A percentile compares a stretch with the other conserved stretches of the same genome.
Evolutionary conservation across 2,888 invertebrate species (phyloP).

Genomic region (Limnephilus rhombicus): DNA sequence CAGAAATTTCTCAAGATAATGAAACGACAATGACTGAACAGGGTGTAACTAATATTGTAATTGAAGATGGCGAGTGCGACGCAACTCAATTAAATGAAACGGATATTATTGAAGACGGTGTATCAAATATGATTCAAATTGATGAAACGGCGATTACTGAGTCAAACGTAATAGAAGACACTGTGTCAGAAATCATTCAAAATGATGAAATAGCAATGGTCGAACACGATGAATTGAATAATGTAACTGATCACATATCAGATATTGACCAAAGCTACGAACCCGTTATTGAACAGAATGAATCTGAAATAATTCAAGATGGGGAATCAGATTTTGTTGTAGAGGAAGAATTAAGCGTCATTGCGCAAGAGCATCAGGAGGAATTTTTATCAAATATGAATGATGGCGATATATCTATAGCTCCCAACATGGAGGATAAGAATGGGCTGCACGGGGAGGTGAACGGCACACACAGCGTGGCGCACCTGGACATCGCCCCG

Average conservation of each 20-base stretch:
- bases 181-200: neutral
- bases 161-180: neutral
- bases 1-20: constrained; percentile 12
- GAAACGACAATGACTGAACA: neutral
- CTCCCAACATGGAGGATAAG: neutral
- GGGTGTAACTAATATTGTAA: constrained; percentile 14
- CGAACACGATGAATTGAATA: neutral
- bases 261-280: neutral
- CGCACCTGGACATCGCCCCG: constrained; percentile 50
- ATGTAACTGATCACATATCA: neutral
- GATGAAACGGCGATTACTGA: neutral
- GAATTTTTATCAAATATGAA: neutral
- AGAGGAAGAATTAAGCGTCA: neutral
- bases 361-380: neutral
- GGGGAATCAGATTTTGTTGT: neutral
- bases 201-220: neutral
- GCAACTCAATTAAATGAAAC: neutral
- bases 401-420: neutral
- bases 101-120: neutral
- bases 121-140: neutral
- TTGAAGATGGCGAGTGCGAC: neutral
- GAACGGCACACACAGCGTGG: neutral
- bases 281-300: neutral
- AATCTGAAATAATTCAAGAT: neutral
- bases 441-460: neutral